A percentile compares a stretch with the other conserved stretches of the same genome.
Conservation (phyloP, 2,113 vertebrate species). For the Dicentrarchus labrax region DNA sequence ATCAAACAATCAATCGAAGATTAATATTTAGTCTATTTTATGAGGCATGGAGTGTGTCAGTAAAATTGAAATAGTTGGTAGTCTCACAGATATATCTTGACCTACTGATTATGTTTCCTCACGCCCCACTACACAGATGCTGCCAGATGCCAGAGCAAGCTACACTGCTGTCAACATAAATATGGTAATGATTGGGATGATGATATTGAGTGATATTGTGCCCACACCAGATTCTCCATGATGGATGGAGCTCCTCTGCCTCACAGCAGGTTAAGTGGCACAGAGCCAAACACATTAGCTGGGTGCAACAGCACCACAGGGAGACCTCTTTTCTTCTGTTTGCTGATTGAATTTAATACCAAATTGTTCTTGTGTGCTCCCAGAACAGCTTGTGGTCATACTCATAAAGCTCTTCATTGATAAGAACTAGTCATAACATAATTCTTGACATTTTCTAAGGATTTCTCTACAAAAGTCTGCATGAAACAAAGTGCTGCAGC, state of each 20-base stretch:
- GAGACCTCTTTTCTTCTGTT: not conserved
- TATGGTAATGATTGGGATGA: not conserved
- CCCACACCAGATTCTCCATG: not conserved
- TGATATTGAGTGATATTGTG: not conserved
- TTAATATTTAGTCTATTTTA: not conserved
- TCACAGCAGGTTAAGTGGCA: not conserved
- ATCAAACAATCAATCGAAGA: not conserved
- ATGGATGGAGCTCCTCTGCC: not conserved
- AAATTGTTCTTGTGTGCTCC: not conserved
- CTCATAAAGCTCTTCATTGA: not conserved
- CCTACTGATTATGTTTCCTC: not conserved
- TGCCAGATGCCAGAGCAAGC: not conserved
- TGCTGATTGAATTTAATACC: not conserved
- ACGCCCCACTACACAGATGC: not conserved
- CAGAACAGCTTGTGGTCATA: not conserved
- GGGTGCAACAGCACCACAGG: not conserved
- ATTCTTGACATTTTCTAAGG: not conserved
- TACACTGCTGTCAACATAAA: not conserved
- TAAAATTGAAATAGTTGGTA: too few species aligned
- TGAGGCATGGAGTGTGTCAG: too few species aligned
- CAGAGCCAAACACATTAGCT: slow-evolving; percentile 8
- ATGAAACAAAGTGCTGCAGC: not conserved
- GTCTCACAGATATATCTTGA: too few species aligned
- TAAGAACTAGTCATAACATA: not conserved
- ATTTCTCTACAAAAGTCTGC: not conserved